A percentile compares a stretch with the other conserved stretches of the same genome.
phyloP scores from a whole-genome alignment of 2,888 invertebrate genomes.

The Eupithecia pulchellata region DNA sequence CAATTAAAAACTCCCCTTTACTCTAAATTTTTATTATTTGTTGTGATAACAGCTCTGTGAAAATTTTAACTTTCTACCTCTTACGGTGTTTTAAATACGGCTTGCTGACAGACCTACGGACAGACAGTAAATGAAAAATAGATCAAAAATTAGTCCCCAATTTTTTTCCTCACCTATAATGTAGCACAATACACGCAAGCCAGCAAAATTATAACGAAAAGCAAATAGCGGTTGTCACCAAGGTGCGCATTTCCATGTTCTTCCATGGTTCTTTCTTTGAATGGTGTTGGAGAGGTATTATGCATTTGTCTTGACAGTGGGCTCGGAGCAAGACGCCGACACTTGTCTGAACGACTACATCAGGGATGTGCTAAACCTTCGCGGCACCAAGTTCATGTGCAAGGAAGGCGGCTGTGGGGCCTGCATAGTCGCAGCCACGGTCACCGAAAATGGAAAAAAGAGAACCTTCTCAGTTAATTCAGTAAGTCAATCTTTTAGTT shows the following conservation, averaged over 20 bases:
- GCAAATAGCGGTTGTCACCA: neutral
- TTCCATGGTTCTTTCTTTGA: neutral
- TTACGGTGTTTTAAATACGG: too few species aligned
- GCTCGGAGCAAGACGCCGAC: conserved; percentile 55
- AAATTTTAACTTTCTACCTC: too few species aligned
- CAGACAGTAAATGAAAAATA: too few species aligned
- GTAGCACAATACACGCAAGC: neutral
- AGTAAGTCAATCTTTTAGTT: conserved; percentile 68
- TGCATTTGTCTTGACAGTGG: conserved; percentile 45
- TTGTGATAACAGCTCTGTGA: too few species aligned
- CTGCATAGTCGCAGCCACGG: conserved; percentile 85
- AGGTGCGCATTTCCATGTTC: neutral
- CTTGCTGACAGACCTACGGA: too few species aligned
- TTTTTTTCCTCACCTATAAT: too few species aligned
- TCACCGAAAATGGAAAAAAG: conserved; percentile 56
- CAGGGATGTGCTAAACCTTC: conserved; percentile 81
- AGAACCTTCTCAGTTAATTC: conserved; percentile 86
- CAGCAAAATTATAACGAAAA: neutral
- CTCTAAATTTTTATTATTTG: too few species aligned
- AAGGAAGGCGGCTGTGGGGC: conserved; percentile 89
- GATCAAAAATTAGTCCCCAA: too few species aligned
- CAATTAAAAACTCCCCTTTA: too few species aligned
- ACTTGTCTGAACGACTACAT: conserved; percentile 86
- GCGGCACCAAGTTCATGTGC: conserved; percentile 89
- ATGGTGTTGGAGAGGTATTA: neutral